Conservation (phyloP, 2,113 vertebrate genomes). For the Podiceps cristatus region DNA sequence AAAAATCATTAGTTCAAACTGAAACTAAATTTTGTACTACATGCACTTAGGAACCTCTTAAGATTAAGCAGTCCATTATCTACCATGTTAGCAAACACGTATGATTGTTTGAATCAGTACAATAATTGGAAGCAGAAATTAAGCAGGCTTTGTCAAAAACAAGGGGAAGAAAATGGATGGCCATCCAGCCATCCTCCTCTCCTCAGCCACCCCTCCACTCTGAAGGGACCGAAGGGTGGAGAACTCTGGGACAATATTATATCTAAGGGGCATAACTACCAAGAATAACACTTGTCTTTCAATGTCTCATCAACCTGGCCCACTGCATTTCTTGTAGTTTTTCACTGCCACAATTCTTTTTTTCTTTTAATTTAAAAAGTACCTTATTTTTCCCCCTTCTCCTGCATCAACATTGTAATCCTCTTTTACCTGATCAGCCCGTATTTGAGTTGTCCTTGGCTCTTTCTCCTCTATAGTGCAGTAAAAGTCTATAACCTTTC, state of each 20-base stretch:
- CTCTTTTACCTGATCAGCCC: background rate
- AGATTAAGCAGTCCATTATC: background rate
- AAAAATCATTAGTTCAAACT: background rate
- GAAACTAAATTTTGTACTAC: background rate
- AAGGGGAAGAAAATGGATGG: background rate
- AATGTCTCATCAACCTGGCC: background rate
- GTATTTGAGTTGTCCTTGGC: background rate
- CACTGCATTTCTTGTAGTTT: background rate
- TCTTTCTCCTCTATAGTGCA: background rate
- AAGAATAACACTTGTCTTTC: background rate
- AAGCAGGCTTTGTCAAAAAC: background rate
- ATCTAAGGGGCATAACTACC: background rate
- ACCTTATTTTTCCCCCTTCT: background rate
- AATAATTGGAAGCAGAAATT: background rate
- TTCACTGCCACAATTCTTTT: background rate
- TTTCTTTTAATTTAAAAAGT: too few relatives aligned
- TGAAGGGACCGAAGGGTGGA: background rate
- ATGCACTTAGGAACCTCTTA: background rate
- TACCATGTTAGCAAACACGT: background rate
- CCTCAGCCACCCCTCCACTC: background rate
- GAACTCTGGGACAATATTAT: background rate
- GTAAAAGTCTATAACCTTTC: background rate
- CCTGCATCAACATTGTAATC: background rate
- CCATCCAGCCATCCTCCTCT: background rate
- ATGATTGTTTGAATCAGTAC: background rate